phyloP scores from a whole-genome alignment of 1,140 invertebrate species.

The Eueides isabella region DNA sequence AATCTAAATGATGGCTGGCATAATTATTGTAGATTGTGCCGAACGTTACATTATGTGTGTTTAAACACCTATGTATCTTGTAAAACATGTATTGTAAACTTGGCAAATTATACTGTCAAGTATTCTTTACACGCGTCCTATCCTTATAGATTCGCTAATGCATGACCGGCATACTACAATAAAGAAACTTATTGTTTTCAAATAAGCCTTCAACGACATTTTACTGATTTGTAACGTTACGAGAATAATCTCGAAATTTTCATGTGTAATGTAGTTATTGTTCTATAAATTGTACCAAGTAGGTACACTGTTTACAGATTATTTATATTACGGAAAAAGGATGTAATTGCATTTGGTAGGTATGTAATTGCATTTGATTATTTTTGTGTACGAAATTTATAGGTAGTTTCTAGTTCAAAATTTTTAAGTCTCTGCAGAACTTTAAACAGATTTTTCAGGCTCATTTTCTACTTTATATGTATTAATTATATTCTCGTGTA shows the following conservation, averaged over 20 bases:
- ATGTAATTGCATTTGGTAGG: too few relatives aligned
- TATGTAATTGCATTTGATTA: too few relatives aligned
- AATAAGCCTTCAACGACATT: neutral
- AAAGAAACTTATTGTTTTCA: neutral
- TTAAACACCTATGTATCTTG: neutral
- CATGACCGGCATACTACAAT: neutral
- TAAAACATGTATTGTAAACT: neutral
- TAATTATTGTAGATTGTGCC: conserved; percentile 15
- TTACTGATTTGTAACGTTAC: neutral
- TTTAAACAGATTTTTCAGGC: too few relatives aligned
- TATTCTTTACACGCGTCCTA: neutral
- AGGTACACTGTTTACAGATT: neutral
- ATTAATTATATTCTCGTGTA: too few relatives aligned
- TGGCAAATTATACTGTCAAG: neutral
- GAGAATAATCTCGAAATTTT: neutral
- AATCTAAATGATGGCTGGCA: conserved; percentile 37
- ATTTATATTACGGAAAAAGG: too few relatives aligned
- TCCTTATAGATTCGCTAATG: neutral
- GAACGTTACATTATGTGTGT: neutral
- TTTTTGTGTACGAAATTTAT: too few relatives aligned
- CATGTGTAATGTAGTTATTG: neutral
- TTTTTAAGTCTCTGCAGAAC: too few relatives aligned
- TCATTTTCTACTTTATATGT: too few relatives aligned
- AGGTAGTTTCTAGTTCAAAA: too few relatives aligned
- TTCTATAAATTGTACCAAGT: too few relatives aligned